phyloP scores from a whole-genome alignment of 2,888 invertebrate species.

The Nebria brevicollis region DNA sequence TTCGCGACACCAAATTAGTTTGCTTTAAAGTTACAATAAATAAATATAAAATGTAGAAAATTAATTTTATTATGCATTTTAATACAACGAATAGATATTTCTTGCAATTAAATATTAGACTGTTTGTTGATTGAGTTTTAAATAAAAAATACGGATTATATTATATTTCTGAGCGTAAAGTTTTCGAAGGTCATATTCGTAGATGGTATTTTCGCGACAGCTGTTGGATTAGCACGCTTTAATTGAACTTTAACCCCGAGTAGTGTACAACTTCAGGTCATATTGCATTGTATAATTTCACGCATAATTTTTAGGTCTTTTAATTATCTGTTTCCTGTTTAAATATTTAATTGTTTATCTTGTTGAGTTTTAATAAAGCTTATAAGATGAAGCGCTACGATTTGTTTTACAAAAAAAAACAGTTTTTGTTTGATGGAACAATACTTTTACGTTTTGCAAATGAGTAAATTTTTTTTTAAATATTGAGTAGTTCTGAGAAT shows the following conservation, averaged over 20 bases:
- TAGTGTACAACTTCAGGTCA: neutral
- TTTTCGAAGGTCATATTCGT: neutral
- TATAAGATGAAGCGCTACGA: neutral
- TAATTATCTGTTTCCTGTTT: neutral
- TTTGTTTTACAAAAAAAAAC: neutral
- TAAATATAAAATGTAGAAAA: too few relatives aligned
- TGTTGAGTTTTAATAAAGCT: neutral
- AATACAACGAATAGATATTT: too few relatives aligned
- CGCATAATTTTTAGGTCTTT: neutral
- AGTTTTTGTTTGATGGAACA: neutral
- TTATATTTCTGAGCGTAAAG: neutral
- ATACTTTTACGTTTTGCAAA: too few relatives aligned
- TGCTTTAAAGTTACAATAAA: too few relatives aligned
- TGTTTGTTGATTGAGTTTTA: too few relatives aligned
- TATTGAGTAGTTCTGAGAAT: neutral
- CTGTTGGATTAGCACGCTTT: conserved; percentile 4
- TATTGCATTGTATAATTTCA: neutral
- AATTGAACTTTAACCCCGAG: neutral
- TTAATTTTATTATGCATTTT: too few relatives aligned
- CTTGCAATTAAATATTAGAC: too few relatives aligned
- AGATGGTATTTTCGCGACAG: conserved; percentile 3
- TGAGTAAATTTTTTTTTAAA: too few relatives aligned
- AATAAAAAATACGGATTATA: too few relatives aligned
- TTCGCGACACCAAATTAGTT: too few relatives aligned
- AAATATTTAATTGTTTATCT: neutral